These are phyloP conservation scores for Fulica atra DNA, from an alignment of 2,113 vertebrate species.

Conservation along the genomic window DNA sequence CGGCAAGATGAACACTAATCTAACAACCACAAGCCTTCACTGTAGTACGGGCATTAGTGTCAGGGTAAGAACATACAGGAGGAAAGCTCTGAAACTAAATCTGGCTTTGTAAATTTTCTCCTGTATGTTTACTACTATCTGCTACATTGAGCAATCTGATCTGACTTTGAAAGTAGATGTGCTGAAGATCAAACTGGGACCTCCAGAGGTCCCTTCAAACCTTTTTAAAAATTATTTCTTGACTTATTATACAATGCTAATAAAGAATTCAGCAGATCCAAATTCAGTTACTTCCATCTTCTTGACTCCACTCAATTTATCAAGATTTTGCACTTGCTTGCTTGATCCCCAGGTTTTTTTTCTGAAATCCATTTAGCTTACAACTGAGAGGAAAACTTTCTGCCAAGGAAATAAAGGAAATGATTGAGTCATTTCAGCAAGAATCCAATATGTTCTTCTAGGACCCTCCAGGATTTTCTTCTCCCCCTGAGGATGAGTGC, in stretches of 20 bases:
- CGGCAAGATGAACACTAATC: not conserved
- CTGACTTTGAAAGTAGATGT: not conserved
- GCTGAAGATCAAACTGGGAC: not conserved
- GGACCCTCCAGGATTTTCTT: slow-evolving; percentile 29
- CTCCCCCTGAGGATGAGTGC: not conserved
- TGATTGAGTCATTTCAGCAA: not conserved
- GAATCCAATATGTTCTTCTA: slow-evolving; percentile 14
- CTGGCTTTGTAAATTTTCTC: not conserved
- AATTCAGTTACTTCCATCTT: not conserved
- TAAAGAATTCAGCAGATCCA: not conserved
- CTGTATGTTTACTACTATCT: not conserved
- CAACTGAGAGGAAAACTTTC: not conserved
- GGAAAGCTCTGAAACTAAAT: not conserved
- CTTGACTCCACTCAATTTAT: not conserved
- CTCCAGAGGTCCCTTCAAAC: not conserved
- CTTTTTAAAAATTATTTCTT: not conserved
- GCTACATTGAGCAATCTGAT: not conserved
- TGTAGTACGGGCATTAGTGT: not conserved
- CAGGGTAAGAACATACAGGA: not conserved
- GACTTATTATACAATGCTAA: not conserved
- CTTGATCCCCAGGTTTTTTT: not conserved
- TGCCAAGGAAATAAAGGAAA: not conserved
- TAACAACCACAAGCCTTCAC: not conserved
- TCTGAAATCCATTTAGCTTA: not conserved
- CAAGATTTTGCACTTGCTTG: not conserved